These are phyloP conservation scores for Nipponia nippon DNA, from an alignment of 2,113 vertebrate genomes.

Conservation along the genomic window DNA sequence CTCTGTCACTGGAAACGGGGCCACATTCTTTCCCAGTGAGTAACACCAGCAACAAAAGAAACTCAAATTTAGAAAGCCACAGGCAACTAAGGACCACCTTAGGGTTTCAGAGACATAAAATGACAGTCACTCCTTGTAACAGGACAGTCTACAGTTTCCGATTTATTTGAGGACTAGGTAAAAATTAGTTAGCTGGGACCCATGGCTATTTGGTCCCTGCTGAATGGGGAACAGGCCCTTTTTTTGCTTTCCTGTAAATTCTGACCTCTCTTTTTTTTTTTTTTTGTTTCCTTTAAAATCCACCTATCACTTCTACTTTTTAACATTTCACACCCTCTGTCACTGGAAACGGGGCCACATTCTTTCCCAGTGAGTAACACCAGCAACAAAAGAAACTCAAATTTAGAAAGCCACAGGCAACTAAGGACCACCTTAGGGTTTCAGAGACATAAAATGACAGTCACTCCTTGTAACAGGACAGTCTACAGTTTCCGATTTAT, in stretches of 20 bases:
- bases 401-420: not conserved
- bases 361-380: constrained; percentile 25
- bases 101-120: not conserved
- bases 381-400: constrained; percentile 29
- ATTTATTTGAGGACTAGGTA: not conserved
- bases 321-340: not conserved
- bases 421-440: not conserved
- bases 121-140: not conserved
- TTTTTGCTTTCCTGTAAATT: constrained; percentile 1
- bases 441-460: not conserved
- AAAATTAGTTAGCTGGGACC: not conserved
- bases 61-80: not conserved
- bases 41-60: constrained; percentile 39
- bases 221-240: not conserved
- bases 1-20: not conserved
- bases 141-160: not conserved
- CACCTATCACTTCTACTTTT: constrained; percentile 1
- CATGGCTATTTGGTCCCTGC: not conserved
- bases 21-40: constrained; percentile 15
- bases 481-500: not conserved
- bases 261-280: not conserved
- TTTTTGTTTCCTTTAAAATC: not conserved
- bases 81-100: not conserved
- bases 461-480: not conserved
- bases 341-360: not conserved